Conservation (phyloP, 2,113 vertebrate genomes). For the Antechinus stuartii region DNA sequence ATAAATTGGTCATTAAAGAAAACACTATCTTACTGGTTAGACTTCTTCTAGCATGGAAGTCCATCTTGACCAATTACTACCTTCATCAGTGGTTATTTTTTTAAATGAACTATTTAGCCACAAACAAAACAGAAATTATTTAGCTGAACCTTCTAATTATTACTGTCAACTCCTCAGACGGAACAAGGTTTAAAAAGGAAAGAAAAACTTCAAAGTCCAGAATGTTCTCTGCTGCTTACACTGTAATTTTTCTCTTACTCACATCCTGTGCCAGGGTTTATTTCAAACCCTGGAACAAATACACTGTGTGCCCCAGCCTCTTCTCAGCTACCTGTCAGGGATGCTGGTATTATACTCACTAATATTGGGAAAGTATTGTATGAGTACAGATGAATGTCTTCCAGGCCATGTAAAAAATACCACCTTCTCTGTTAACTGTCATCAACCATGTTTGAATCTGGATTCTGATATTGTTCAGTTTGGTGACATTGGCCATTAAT, state of each 20-base stretch:
- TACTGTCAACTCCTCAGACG: neutral
- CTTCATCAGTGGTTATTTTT: neutral
- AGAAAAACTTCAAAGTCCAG: neutral
- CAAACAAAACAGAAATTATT: slow-evolving; percentile 31
- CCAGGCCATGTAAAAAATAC: neutral
- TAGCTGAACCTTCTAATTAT: neutral
- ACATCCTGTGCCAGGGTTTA: neutral
- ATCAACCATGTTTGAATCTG: neutral
- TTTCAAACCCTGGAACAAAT: neutral
- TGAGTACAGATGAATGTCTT: no score
- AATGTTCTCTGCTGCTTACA: neutral
- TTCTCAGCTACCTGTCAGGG: slow-evolving; percentile 11
- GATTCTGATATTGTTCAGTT: neutral
- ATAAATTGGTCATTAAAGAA: neutral
- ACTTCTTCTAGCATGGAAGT: neutral
- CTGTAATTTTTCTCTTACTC: slow-evolving; percentile 17
- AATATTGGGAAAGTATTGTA: no score
- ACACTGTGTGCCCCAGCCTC: neutral
- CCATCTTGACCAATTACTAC: slow-evolving; percentile 14
- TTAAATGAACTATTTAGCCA: slow-evolving; percentile 2
- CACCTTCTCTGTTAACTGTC: neutral
- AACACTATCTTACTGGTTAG: neutral
- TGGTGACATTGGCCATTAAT: neutral
- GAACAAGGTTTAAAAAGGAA: neutral
- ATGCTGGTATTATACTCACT: neutral